Evolutionary conservation across 2,797 vertebrate species (phyloP), one percentile per base, ranked within the genome.

Genomic region (Oryzias dopingdopingensis): DNA sequence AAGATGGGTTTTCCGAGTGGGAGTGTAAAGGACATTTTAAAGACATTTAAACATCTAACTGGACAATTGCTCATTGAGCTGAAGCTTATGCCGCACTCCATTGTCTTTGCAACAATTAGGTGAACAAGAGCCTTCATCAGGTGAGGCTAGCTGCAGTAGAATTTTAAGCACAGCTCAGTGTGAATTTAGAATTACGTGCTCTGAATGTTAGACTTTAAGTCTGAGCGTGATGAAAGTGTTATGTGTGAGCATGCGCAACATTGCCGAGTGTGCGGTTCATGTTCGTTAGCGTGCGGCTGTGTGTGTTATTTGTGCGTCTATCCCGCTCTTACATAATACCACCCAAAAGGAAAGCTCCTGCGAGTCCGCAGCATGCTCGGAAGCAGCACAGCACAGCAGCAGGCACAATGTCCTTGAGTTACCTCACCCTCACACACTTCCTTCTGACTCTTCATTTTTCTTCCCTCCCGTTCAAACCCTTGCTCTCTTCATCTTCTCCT

Each of bases 401-500:
- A 85, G 76, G 75, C 78, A 66, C 72, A 71, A 80, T 89, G 89
- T 91, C 90, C 89, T 90, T 89, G 84, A 83, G 74, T 89, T 87
- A 90, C 88, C 85, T 90, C 84, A 54, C 66, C 64, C 62, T 56
- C 26, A 43, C 70, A 65, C 79, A 72, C 76, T 62, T 73, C 65
- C 56, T 77, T 66, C 63, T 67, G 66, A 48, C 58, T 65, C 22
- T 37, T 63, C 24, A 37, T 46, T 51, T 59, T 58, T 47, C 42
- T 53, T 62, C 42, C 26, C 23, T 53, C 49, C 49, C 54, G 41
- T 52, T 37, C 37, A 17, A n/a, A 66, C 61, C 50, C 44, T 46
- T 57, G 62, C 43, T 46, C 17, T 62, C 49, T 54, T 62, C 46
- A 42, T 63, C 47, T 62, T 40, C 46, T 51, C 59, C 66, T 62